These are phyloP conservation scores for Agelaius tricolor DNA, from an alignment of 2,113 vertebrate genomes.

Conservation along the genomic window DNA sequence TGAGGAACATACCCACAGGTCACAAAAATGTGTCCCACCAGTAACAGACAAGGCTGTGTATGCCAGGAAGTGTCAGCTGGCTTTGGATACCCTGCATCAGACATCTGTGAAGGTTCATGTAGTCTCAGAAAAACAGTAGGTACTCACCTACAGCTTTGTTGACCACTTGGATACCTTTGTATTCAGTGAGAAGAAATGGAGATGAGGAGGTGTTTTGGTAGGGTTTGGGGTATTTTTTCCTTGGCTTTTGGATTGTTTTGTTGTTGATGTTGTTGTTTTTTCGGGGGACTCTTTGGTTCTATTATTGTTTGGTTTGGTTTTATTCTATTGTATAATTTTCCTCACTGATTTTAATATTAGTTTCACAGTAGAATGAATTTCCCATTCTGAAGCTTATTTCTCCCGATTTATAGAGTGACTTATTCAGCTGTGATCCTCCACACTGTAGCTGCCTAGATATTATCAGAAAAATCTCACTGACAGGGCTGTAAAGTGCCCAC, in stretches of 20 bases:
- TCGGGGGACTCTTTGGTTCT: fast-evolving
- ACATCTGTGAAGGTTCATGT: background rate
- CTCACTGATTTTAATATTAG: background rate
- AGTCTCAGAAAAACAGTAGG: background rate
- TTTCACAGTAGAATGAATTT: background rate
- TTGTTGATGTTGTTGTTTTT: background rate
- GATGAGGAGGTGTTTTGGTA: background rate
- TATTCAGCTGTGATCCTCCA: background rate
- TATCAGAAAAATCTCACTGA: background rate
- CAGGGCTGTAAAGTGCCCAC: background rate
- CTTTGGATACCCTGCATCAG: background rate
- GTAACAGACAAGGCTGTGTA: background rate
- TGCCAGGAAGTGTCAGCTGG: background rate
- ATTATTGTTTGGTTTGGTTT: background rate
- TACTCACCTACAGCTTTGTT: background rate
- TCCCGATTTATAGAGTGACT: background rate
- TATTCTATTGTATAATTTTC: background rate
- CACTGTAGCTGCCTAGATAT: background rate
- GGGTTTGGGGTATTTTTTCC: background rate
- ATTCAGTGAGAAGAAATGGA: background rate
- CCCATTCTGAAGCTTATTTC: background rate
- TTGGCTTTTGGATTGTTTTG: background rate
- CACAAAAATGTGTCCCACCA: background rate
- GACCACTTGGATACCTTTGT: background rate
- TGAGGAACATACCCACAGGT: background rate